Evolutionary conservation across 2,113 vertebrate species (phyloP), one percentile per base, ranked within the genome.

Genomic region (Corythoichthys haematopterus): DNA sequence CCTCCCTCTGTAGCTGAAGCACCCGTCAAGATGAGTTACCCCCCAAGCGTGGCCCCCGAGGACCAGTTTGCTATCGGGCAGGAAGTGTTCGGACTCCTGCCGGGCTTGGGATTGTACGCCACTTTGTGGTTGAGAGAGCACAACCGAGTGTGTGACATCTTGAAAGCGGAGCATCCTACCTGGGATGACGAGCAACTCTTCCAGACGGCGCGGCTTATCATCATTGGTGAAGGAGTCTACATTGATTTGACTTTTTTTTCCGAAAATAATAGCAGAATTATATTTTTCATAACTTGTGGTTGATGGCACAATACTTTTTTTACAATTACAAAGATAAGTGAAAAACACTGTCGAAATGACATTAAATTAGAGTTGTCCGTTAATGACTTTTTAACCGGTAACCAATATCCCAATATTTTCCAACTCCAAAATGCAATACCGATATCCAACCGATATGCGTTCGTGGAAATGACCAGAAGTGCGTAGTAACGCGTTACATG

Each of bases 171-270:
- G 14, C 97, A 98, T 55, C 96, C 97, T 3, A 92, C 87, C 51
- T 99, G 97, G 97, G 90, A 75, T 0, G 97, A 99, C 0, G 97
- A 99, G 74, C 96, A 98, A 86, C 93, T 99, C 16, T 99, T 98
- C 91, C 97, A 99, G 87, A 99, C 97, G 0, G 15, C 96, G 0
- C 90, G 97, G 14, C 93, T 99, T 75, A 91, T 99, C 75, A 92
- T 99, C 73, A 98, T 97, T 2, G 97, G 97, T 98, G 88, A 91
- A 88, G 20, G 2, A 28, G 35, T 43, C 9, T 61, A n/a, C 56
- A 13, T 3, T 12, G 20, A 28, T 28, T 61, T 16, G 40, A 43
- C 6, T 16, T 40, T 6, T 1, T 61, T 61, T 43, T 45, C 28
- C 2, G 2, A 13, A 43, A 43, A 43, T 43, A 43, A 43, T 8